Base-by-base conservation (phyloP, 2,797 vertebrate species). In the Eutrigla gurnardus region DNA sequence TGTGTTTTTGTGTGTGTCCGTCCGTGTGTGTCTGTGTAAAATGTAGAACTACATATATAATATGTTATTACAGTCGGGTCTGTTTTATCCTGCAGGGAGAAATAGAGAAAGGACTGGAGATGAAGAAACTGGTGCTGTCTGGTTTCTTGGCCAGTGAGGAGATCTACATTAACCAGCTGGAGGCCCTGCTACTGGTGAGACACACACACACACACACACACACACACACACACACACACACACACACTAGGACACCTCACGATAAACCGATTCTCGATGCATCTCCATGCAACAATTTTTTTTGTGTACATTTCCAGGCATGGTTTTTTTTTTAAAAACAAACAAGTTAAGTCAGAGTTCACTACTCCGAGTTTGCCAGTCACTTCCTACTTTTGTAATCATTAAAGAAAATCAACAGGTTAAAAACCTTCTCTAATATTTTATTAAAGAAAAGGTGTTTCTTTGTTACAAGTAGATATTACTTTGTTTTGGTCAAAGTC, bases 141-240 rank as follows among this genome's bases (percentile, higher is more conserved):
- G 98, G 98, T 25, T 98, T 99, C 88, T 84, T 99, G 91, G 96
- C 98, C 92, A 99, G 97, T 0, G 98, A 99, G 87, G 98, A 99
- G 92, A 98, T 99, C 93, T 99, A 99, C 92, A 98, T 99, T 72
- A 99, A 98, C 93, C 98, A 99, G 88, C 93, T 99, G 84, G 98
- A 99, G 81, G 97, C 98, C 13, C 91, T 99, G 75, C 86, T 98
- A 72, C 91, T 99, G 96, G 98, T 99, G 88, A 96, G 90, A 76
- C 17, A 40, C 60, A 18, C 15, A 43, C 45, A 50, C 17, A 36
- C 62, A 45, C 33, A 61, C 70, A 52, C 40, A 35, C 47, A 75
- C n/a, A 25, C 64, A 73, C 47, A 50, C n/a, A 39, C 36, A 49
- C 33, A 59, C 17, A 7, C 33, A 59, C 52, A 32, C 33, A 49